A percentile compares a stretch with the other conserved stretches of the same genome.
Evolutionary conservation across 2,113 vertebrate species (phyloP).

Genomic region (Crotalus helleri): DNA sequence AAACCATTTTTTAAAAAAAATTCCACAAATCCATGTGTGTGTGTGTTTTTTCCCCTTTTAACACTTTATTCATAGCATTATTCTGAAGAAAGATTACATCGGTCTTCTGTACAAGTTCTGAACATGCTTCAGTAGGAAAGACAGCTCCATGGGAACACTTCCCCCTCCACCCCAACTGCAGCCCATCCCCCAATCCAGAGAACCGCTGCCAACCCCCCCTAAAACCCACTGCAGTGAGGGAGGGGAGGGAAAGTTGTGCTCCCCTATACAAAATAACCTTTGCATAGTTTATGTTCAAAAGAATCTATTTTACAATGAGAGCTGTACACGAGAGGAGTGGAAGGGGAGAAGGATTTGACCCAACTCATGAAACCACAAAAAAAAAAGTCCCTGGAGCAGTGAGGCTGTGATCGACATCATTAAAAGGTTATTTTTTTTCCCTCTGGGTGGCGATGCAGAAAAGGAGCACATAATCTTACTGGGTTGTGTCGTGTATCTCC

Average conservation of each 20-base stretch:
- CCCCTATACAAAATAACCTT: constrained; percentile 52
- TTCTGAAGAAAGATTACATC: constrained; percentile 43
- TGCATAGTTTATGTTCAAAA: constrained; percentile 53
- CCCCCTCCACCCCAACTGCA: constrained; percentile 29
- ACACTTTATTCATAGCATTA: constrained; percentile 45
- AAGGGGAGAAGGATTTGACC: neutral
- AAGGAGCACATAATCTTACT: neutral
- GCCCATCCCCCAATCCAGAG: constrained; percentile 16
- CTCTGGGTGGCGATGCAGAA: neutral
- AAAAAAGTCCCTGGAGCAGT: constrained; percentile 5
- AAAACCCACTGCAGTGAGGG: constrained; percentile 17
- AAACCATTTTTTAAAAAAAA: neutral
- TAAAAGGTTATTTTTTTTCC: neutral
- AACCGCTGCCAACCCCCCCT: neutral
- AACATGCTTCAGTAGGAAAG: constrained; percentile 45
- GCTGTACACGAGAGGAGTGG: constrained; percentile 21
- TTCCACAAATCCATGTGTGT: neutral
- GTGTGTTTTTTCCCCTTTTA: constrained; percentile 9
- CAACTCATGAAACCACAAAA: neutral
- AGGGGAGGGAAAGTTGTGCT: constrained; percentile 25
- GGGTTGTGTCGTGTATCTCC: neutral
- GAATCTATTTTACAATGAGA: constrained; percentile 44
- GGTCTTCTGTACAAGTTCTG: constrained; percentile 42
- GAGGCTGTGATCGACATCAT: constrained; percentile 19
- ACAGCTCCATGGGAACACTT: constrained; percentile 37